Evolutionary conservation across 2,888 invertebrate genomes (phyloP), one percentile per base, ranked within the genome.

Genomic region (Lacanobia oleracea): DNA sequence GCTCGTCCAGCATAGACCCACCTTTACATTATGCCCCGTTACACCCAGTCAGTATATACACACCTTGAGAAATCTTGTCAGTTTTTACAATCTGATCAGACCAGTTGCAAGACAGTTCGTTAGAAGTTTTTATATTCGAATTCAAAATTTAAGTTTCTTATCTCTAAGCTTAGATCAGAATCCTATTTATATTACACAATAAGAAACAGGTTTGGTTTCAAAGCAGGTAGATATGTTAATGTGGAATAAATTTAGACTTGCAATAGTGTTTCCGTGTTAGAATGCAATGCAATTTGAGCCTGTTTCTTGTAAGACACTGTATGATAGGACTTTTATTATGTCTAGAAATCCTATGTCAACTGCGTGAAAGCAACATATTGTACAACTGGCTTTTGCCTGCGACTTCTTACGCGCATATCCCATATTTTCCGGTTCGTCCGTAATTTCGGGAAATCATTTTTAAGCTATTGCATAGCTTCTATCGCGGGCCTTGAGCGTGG

Each of bases 181-280:
- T 48, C 14, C 8, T 64, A 53, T 57, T 61, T 67, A n/a, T 48
- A 64, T 57, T 54, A 67, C n/a, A 54, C 60, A 73, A 77, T 77
- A 33, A 33, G n/a, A 59, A 82, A 73, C 73, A 37, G 66, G 72
- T 79, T 81, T 10, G 16, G 23, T 50, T 60, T 40, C 60, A 21
- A 23, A 72, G 57, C 53, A 40, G 66, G 66, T 72, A 50, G 60
- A n/a, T 67, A 81, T 72, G 69, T 56, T 64, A 69, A 77, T 81
- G 37, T 51, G n/a, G n/a, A 63, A 63, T 56, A 57, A 60, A 67
- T 66, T 50, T 45, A 67, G 45, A 68, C 67, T 61, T 67, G 67
- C 27, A 80, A 72, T 72, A 48, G 16, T 67, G 14, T 72, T 66
- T 67, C 66, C 9, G 10, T 23, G 50, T 65, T 63, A 59, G 21